Evolutionary conservation across 2,113 vertebrate genomes (phyloP), one percentile per base, ranked within the genome.

Genomic region (Pelodiscus sinensis): DNA sequence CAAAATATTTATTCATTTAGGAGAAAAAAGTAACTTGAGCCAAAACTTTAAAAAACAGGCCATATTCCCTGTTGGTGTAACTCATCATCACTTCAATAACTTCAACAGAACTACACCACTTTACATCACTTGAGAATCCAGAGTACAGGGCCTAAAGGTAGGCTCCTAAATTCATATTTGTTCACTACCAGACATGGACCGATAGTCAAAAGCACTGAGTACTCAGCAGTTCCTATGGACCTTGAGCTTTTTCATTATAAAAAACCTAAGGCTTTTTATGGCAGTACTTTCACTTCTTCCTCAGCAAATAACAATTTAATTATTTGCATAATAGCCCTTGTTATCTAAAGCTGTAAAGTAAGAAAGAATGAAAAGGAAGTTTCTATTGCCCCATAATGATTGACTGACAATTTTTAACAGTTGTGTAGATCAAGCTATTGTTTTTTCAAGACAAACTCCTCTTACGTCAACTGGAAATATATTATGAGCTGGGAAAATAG

Each of bases 321-420:
- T 65, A 5, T 96, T 94, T 93, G 85, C 75, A 82, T 84, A 65
- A 57, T 95, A 93, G 89, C 87, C 89, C 90, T 93, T 68, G 81
- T 94, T 93, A 89, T 90, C 91, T 82, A 44, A 44, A 44, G 44
- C 44, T 44, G 44, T 44, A 44, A 44, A 44, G 44, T 44, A 44
- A 44, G 44, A 44, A 44, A 44, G 44, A 5, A 44, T 44, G 44
- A 44, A 44, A 44, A 50, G 82, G 31, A 88, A 71, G 73, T 94
- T 97, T 97, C 82, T 92, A 82, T 82, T 85, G 75, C 93, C 96
- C 77, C 92, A 86, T n/a, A 93, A 9, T 60, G 88, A 52, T 87
- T 96, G 95, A 96, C 83, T 27, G 10, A 94, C 88, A 83, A 93
- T 52, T 62, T 90, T 73, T 89, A 96, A 85, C 84, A 94, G 7